Evolutionary conservation across 2,113 vertebrate genomes (phyloP).

Genomic region (Polyodon spathula): DNA sequence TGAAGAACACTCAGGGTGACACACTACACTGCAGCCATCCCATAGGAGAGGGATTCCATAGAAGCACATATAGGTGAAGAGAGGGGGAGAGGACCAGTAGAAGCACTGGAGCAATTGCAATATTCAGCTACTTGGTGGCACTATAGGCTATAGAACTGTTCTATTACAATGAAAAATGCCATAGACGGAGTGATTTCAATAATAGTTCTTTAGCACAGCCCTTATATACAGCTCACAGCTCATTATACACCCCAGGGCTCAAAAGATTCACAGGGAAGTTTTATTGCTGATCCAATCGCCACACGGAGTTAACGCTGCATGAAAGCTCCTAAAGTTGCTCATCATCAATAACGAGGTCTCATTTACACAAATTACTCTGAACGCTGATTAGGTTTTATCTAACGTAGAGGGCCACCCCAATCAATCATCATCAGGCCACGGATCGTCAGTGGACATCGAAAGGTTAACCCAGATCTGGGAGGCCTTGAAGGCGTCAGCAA

Average conservation of each 20-base stretch:
- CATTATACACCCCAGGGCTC: too few species aligned
- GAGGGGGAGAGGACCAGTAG: too few species aligned
- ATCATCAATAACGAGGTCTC: slow-evolving; percentile 84
- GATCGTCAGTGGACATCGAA: slow-evolving; percentile 76
- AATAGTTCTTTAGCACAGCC: slow-evolving; percentile 17
- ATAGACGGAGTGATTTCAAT: slow-evolving; percentile 16
- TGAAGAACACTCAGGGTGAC: too few species aligned
- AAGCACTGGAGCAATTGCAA: too few species aligned
- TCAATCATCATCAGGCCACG: slow-evolving; percentile 78
- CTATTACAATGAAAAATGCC: too few species aligned
- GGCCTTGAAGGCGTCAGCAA: slow-evolving; percentile 83
- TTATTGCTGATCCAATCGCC: slow-evolving; percentile 44
- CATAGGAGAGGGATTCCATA: too few species aligned
- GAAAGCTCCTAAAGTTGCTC: slow-evolving; percentile 64
- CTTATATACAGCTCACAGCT: slow-evolving; percentile 42
- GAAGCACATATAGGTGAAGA: too few species aligned
- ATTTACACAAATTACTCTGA: slow-evolving; percentile 89
- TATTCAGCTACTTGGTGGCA: too few species aligned
- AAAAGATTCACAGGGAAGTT: slow-evolving; percentile 27
- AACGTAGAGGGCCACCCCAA: slow-evolving; percentile 76
- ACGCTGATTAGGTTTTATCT: slow-evolving; percentile 90
- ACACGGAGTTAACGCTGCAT: slow-evolving; percentile 29
- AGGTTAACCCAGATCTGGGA: slow-evolving; percentile 82
- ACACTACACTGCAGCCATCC: too few species aligned
- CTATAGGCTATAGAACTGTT: too few species aligned